Evolutionary conservation across 2,797 vertebrate species (phyloP), one percentile per base, ranked within the genome.

Genomic region (Acanthurus leucopareius): DNA sequence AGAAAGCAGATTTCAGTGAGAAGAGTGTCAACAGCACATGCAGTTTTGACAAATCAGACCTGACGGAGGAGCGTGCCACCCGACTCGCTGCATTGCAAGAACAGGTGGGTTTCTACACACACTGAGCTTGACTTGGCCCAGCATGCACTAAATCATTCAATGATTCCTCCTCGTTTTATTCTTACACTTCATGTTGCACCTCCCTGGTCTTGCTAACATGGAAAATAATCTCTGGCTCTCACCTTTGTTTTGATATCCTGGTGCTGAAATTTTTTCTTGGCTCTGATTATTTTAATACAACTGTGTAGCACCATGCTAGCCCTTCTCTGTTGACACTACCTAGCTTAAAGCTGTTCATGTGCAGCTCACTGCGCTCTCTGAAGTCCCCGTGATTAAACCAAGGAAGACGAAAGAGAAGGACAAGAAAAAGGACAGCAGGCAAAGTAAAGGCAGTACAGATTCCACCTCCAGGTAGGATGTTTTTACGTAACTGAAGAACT

Each of bases 301-400:
- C 38, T 56, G 2, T 14, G 3, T 35, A 16, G 62, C 20, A 17
- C 16, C 4, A 49, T 16, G 53, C 3, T 73, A 48, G 59, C 40
- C 6, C 1, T 0, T 65, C 60, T 83, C 35, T 84, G 16, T 49
- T 68, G 35, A 22, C 48, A 35, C n/a, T 63, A 38, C 62, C 13
- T 88, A 98, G 97, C 94, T 97, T 15, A 97, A 97, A 91, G 96
- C 96, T 0, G 97, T 97, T 83, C 97, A 98, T 0, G 96, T 97
- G 83, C 97, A 98, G 93, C 94, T 97, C 40, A 94, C 96, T 2
- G 96, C 96, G 0, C 90, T 98, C 81, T 97, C 97, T 5, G 96
- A 98, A 91, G 94, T 93, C 0, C 97, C 97, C 0, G 95, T 94
- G 77, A 97, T 93, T 87, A 97, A 97, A 94, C 96, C 96, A 91